Conservation (phyloP, 1,140 invertebrate species). For the Formica selysi region DNA sequence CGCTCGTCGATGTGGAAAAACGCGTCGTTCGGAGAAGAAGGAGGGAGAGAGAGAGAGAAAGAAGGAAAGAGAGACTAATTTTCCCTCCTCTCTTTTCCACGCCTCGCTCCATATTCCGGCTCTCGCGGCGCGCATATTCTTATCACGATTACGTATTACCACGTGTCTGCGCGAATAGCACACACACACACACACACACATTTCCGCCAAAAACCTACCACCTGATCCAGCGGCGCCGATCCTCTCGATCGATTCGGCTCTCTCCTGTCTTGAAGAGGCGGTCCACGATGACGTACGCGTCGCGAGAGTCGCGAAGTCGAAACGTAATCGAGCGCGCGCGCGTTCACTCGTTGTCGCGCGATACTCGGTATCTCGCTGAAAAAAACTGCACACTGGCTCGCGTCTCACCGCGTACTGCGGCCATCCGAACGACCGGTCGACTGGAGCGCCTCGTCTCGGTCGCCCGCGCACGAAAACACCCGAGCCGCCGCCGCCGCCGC, state of each 20-base stretch:
- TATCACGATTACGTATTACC: slow-evolving; percentile 4
- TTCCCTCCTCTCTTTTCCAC: neutral
- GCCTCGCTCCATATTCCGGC: neutral
- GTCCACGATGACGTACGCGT: neutral
- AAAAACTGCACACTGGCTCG: slow-evolving; percentile 74
- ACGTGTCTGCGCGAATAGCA: slow-evolving; percentile 17
- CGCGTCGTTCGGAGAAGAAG: neutral
- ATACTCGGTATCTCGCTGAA: slow-evolving; percentile 36
- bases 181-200: neutral
- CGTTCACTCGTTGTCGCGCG: neutral
- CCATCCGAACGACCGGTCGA: slow-evolving; percentile 68
- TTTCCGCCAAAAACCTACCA: slow-evolving; percentile 14
- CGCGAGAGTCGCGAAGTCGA: neutral
- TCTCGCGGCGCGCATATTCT: neutral
- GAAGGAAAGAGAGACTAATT: neutral
- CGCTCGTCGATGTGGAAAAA: slow-evolving; percentile 53
- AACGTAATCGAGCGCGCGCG: neutral
- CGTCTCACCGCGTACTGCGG: slow-evolving; percentile 78
- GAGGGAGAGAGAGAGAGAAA: too few species aligned
- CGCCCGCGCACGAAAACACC: slow-evolving; percentile 65
- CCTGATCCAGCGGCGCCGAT: neutral
- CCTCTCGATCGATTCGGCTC: neutral
- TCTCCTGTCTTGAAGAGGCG: neutral
- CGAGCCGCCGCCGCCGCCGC: slow-evolving; percentile 15
- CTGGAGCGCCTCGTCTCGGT: slow-evolving; percentile 68